Evolutionary conservation across 1,140 invertebrate genomes (phyloP).

Genomic region (Tigriopus japonicus): DNA sequence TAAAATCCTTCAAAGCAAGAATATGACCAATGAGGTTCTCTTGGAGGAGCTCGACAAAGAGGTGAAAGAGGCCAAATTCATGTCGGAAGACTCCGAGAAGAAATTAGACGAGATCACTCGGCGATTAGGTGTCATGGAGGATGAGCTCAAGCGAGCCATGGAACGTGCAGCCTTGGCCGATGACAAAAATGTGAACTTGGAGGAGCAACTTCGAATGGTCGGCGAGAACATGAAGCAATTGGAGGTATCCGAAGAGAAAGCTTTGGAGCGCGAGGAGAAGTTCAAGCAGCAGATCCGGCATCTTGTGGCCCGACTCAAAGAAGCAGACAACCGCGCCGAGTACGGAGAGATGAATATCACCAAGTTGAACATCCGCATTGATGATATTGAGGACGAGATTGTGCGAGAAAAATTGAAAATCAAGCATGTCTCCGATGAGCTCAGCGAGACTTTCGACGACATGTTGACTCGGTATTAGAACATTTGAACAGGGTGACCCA

Average conservation of each 20-base stretch:
- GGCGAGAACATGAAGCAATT: conserved; percentile 10
- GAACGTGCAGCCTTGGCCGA: conserved; percentile 4
- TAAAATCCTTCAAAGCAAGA: conserved; percentile 2
- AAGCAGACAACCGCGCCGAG: neutral
- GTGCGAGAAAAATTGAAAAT: conserved; percentile 8
- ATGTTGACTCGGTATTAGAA: conserved; percentile 2
- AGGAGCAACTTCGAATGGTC: neutral
- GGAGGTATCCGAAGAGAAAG: neutral
- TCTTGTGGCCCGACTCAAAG: neutral
- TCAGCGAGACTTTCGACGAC: conserved; percentile 9
- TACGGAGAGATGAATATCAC: conserved; percentile 13
- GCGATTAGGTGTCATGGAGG: neutral
- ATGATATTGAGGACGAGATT: conserved; percentile 11
- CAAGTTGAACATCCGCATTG: conserved; percentile 8
- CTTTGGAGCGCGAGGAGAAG: conserved; percentile 2
- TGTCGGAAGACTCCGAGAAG: neutral
- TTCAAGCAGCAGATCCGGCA: conserved; percentile 3
- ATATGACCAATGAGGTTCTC: conserved; percentile 9
- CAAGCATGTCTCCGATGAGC: neutral
- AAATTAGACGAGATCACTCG: conserved; percentile 6
- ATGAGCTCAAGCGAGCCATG: neutral
- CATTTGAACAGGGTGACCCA: too few species aligned
- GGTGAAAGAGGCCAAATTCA: neutral
- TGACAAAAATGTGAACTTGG: neutral
- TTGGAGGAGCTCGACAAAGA: neutral